Base-by-base conservation (phyloP, 1,140 invertebrate species). In the Neelides sp. region DNA sequence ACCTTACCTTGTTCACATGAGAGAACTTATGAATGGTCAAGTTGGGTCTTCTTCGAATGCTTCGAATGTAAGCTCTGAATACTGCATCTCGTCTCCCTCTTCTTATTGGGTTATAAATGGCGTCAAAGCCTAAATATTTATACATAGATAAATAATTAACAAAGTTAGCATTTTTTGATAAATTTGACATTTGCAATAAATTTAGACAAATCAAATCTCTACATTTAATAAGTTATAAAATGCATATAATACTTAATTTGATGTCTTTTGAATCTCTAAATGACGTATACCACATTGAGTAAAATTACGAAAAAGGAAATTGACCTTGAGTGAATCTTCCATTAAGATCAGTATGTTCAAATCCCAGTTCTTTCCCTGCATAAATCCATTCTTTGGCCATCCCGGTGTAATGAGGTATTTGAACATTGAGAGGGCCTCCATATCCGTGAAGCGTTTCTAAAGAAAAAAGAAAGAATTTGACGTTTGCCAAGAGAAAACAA, bases 21-120 rank as follows among this genome's bases (percentile, higher is more conserved):
- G 56, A 42, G 45, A 54, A 58, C 35, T 58, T 58, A 35, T 48
- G 34, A 27, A 58, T 51, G 15, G 44, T 50, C 13, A 58, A 39
- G 24, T 20, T 50, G 1, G 26, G n/a, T 24, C 48, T 20, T 17
- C 43, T 20, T 17, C 48, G 27, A 1, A 42, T 43, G 12, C 51
- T 42, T 36, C 51, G 42, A 15, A 58, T 58, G 27, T 48, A 58
- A 13, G 56, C 43, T 23, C 37, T 28, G 27, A 48, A 58, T 0
- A 45, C 30, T 5, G 41, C 48, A 26, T 54, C 42, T 36, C 56
- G 40, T 19, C 43, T 15, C 15, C 52, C 52, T 8, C 27, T 26
- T 40, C 48, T 54, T 2, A 51, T 48, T 35, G 48, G 32, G 26
- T 52, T 43, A 26, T 42, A 48, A 10, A 39, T 24, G 20, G 42